A percentile compares a stretch with the other conserved stretches of the same genome.
phyloP scores from a whole-genome alignment of 2,888 invertebrate genomes.

The Homarus gammarus region DNA sequence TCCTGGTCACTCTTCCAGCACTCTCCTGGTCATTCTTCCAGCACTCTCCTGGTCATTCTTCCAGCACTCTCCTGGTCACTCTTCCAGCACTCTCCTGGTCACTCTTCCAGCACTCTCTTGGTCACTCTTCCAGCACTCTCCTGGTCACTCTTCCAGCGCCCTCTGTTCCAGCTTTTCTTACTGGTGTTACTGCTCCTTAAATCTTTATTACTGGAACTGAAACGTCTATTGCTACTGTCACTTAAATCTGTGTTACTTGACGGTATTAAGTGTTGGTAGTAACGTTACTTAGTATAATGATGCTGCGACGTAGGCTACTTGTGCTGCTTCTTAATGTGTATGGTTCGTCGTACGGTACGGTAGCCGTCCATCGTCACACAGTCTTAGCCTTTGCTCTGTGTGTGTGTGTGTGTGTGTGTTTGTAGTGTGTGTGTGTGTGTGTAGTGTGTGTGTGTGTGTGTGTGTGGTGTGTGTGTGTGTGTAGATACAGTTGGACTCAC shows the following conservation, averaged over 20 bases:
- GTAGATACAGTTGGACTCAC: background rate
- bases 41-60: constrained; percentile 47
- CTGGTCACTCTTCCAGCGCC: background rate
- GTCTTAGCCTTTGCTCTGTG: no score
- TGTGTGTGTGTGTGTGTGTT: background rate
- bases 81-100: no score
- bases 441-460: background rate
- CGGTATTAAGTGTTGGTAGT: background rate
- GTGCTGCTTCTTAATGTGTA: background rate
- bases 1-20: no score
- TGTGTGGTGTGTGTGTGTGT: constrained; percentile 7
- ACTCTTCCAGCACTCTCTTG: no score
- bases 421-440: background rate
- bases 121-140: no score
- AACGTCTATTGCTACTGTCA: background rate
- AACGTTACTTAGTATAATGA: background rate
- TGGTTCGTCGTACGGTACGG: no score
- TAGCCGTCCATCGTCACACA: no score
- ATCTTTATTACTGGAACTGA: background rate
- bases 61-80: no score
- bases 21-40: no score
- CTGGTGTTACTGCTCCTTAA: background rate
- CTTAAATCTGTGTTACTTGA: background rate
- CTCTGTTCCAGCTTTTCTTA: background rate
- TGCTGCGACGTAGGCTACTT: background rate